Evolutionary conservation across 1,140 invertebrate genomes (phyloP).

Genomic region (Drosophila nigromelanica): DNA sequence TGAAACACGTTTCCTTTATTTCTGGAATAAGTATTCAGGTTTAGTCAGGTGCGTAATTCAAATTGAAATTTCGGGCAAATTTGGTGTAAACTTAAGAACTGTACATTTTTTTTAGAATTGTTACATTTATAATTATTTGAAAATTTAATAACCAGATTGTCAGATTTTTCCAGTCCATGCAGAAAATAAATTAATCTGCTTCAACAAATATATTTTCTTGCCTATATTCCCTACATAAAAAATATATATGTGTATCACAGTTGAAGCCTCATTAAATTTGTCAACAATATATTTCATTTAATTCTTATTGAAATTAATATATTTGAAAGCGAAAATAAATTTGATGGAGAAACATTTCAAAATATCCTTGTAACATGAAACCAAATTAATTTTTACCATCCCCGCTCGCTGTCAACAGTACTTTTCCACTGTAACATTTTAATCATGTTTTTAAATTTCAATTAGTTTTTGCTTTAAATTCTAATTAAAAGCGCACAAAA

Average conservation of each 20-base stretch:
- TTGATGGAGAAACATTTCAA: too few relatives aligned
- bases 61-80: background rate
- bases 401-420: background rate
- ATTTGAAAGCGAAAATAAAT: too few relatives aligned
- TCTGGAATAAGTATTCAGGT: background rate
- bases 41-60: conserved; percentile 20
- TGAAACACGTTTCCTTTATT: background rate
- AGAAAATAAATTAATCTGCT: too few relatives aligned
- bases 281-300: too few relatives aligned
- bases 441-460: conserved; percentile 1
- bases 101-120: too few relatives aligned
- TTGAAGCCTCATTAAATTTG: too few relatives aligned
- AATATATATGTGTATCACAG: too few relatives aligned
- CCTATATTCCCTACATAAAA: background rate
- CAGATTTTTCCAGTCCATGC: too few relatives aligned
- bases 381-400: background rate
- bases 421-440: background rate
- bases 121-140: too few relatives aligned
- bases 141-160: too few relatives aligned
- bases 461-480: conserved; percentile 4
- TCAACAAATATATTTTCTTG: too few relatives aligned
- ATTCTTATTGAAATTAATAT: too few relatives aligned
- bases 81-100: background rate
- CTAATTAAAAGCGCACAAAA: conserved; percentile 2
- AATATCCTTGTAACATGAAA: background rate